Conservation (phyloP, 1,140 invertebrate genomes). For the Danaus melanippus region DNA sequence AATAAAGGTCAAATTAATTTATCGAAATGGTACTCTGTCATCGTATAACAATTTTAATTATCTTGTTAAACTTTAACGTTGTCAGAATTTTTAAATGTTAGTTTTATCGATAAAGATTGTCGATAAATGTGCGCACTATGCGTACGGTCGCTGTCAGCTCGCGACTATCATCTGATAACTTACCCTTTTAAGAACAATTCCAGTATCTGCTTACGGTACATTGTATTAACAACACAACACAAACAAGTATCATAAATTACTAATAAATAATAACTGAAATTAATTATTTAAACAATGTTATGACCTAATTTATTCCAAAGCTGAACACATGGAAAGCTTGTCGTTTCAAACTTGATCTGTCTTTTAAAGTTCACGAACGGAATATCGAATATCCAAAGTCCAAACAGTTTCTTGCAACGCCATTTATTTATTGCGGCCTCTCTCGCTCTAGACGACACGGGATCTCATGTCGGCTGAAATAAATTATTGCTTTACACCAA, state of each 20-base stretch:
- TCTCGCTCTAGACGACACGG: slow-evolving; percentile 35
- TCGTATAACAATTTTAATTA: background rate
- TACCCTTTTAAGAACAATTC: slow-evolving; percentile 18
- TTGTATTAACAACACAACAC: no score
- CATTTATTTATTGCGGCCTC: slow-evolving; percentile 43
- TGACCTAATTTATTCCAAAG: no score
- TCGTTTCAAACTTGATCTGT: slow-evolving; percentile 19
- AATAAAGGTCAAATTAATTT: no score
- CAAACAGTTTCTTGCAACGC: slow-evolving; percentile 36
- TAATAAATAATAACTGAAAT: no score
- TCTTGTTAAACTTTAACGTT: slow-evolving; percentile 9
- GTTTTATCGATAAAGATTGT: no score
- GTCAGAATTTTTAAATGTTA: slow-evolving; percentile 6
- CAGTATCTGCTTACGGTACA: no score
- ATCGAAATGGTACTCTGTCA: no score
- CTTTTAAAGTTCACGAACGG: slow-evolving; percentile 36
- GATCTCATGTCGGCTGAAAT: slow-evolving; percentile 39
- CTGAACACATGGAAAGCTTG: slow-evolving; percentile 17
- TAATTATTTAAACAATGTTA: no score
- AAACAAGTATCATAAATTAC: no score
- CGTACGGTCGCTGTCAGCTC: slow-evolving; percentile 19
- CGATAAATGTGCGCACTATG: slow-evolving; percentile 7
- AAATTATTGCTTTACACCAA: slow-evolving; percentile 42
- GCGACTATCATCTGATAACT: slow-evolving; percentile 38
- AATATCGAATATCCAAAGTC: slow-evolving; percentile 42